Evolutionary conservation across 2,113 vertebrate species (phyloP), one percentile per base, ranked within the genome.

Genomic region (Silurus meridionalis): DNA sequence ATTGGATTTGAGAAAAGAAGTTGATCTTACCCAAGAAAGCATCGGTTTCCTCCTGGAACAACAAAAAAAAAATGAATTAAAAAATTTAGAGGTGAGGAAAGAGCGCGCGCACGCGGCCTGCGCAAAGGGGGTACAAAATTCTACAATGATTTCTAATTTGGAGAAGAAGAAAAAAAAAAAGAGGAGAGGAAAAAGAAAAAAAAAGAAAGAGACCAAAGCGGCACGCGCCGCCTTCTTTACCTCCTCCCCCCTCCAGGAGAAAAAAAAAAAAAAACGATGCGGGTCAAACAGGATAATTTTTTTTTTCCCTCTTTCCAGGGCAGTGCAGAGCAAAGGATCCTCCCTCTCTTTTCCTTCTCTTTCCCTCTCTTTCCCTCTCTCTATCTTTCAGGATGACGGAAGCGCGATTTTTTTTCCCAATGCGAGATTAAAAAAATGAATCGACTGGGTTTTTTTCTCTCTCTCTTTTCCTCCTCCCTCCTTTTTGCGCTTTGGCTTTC

Each of bases 251-350:
- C 37, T 37, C 37, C 37, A 37, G 37, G 37, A 37, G 2, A 37
- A 37, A 53, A 28, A 91, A 92, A 92, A 92, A 87, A 28, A 37
- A 72, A 21, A 52, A 58, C 11, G 92, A 92, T 94, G 94, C 91
- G 89, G 93, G 88, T 95, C 94, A 93, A 92, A 91, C 91, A 93
- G 94, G 92, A 89, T 89, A 89, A 37, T 37, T 37, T 37, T 91
- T 37, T 91, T 91, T 92, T 87, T 80, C 67, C 53, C 60, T 52
- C 15, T 83, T 83, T 55, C 81, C 81, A 28, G 23, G 53, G 48
- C 67, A 83, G 82, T 14, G 52, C 52, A 57, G 52, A 71, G 8
- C 50, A 37, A 14, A 21, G 19, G 82, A 83, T 74, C 67, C 53
- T 72, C 82, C 82, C 67, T 48, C 55, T n/a, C 77, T 37, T n/a